Evolutionary conservation across 2,888 invertebrate genomes (phyloP).

Genomic region (Geotrupes spiniger): DNA sequence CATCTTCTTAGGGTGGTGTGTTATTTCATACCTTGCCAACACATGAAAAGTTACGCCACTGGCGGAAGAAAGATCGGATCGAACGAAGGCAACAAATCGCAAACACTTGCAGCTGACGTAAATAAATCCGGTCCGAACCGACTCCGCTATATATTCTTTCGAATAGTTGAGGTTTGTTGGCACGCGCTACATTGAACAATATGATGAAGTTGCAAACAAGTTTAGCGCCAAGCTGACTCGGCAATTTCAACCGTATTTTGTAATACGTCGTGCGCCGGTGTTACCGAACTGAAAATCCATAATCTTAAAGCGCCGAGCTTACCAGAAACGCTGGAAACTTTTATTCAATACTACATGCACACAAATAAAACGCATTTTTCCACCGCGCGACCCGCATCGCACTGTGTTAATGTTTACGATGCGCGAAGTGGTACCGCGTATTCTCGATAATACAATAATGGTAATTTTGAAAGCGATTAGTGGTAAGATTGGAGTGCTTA

Average conservation of each 20-base stretch:
- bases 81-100: constrained; percentile 4
- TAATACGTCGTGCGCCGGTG: constrained; percentile 24
- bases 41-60: too few species aligned
- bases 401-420: too few species aligned
- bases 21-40: too few species aligned
- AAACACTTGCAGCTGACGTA: constrained; percentile 18
- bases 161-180: constrained; percentile 25
- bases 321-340: constrained; percentile 3
- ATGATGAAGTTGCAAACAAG: constrained; percentile 30
- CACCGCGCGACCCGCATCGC: too few species aligned
- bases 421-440: too few species aligned
- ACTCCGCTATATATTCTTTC: neutral
- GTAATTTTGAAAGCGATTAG: too few species aligned
- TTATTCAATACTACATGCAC: neutral
- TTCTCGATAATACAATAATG: too few species aligned
- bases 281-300: constrained; percentile 20
- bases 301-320: constrained; percentile 1
- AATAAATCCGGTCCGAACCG: constrained; percentile 11
- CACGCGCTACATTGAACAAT: constrained; percentile 24
- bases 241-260: constrained; percentile 28
- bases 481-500: too few species aligned
- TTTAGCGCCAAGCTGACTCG: constrained; percentile 26
- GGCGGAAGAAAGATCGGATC: too few species aligned
- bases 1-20: too few species aligned
- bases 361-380: too few species aligned